These are phyloP conservation scores for Drosophila macrospina DNA, from an alignment of 2,888 invertebrate species.

Conservation along the genomic window DNA sequence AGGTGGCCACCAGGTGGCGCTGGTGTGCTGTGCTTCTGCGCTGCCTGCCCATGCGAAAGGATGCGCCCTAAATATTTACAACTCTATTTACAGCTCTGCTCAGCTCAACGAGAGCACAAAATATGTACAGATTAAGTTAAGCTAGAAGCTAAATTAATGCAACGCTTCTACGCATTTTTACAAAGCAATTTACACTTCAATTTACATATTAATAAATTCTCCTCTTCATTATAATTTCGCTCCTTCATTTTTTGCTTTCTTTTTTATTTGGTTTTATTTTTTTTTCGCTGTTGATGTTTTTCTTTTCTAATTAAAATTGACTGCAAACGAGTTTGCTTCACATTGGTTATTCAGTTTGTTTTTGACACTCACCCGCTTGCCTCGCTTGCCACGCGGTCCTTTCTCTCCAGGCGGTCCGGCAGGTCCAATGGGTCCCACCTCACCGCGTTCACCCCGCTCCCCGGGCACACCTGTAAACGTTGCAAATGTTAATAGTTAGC, in stretches of 20 bases:
- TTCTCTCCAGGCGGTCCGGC: conserved; percentile 93
- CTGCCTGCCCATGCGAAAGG: conserved; percentile 59
- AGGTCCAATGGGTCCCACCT: conserved; percentile 90
- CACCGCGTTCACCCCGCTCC: conserved; percentile 83
- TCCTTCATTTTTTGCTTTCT: conserved; percentile 1
- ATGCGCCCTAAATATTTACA: conserved; percentile 66
- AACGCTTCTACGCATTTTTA: conserved; percentile 63
- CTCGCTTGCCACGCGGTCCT: conserved; percentile 95
- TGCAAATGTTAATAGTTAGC: conserved; percentile 48
- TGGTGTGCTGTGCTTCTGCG: conserved; percentile 13
- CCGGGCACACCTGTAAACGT: conserved; percentile 82
- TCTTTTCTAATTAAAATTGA: conserved; percentile 63
- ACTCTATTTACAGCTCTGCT: conserved; percentile 22
- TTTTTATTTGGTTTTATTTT: conserved; percentile 6
- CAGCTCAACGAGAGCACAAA: neutral
- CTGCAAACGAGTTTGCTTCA: conserved; percentile 47
- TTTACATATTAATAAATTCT: conserved; percentile 73
- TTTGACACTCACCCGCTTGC: conserved; percentile 93
- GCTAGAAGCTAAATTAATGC: conserved; percentile 57
- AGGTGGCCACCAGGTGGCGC: conserved; percentile 38
- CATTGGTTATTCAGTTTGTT: conserved; percentile 37
- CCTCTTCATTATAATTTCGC: conserved; percentile 40
- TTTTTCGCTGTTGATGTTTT: conserved; percentile 23
- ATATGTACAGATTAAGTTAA: conserved; percentile 72
- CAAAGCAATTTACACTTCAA: conserved; percentile 64